Percentiles rank a stretch among this genome's conserved stretches.
Evolutionary conservation across 2,113 vertebrate species (phyloP).

Genomic region (Oriolus oriolus): DNA sequence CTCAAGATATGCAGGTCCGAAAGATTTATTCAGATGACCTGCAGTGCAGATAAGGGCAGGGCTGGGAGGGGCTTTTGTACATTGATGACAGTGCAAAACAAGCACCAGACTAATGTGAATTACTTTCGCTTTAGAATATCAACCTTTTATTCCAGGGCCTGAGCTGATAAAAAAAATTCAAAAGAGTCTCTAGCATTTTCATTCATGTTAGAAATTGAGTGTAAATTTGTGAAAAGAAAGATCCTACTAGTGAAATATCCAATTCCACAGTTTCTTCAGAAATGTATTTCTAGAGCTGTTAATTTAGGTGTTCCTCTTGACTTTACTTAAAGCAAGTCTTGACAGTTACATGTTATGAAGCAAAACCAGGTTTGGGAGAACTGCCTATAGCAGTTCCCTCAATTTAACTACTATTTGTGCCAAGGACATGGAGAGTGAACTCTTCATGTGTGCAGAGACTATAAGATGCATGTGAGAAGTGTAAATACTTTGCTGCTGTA

Average conservation of each 20-base stretch:
- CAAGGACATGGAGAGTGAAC: background rate
- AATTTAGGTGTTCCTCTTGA: background rate
- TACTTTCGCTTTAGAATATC: background rate
- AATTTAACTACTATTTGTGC: background rate
- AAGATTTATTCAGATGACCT: background rate
- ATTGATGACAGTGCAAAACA: background rate
- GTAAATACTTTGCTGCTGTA: background rate
- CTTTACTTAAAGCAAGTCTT: background rate
- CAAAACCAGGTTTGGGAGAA: background rate
- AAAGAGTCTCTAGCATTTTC: background rate
- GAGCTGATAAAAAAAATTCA: background rate
- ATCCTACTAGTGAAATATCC: background rate
- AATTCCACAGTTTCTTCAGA: background rate
- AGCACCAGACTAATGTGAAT: background rate
- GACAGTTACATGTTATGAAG: background rate
- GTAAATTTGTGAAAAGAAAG: background rate
- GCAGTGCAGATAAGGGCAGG: background rate
- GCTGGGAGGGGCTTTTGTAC: background rate
- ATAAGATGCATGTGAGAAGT: background rate
- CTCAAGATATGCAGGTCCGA: background rate
- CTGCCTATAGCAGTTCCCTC: background rate
- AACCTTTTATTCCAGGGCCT: background rate
- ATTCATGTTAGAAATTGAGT: background rate
- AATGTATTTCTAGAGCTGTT: background rate
- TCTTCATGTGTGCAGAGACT: background rate